Evolutionary conservation across 2,797 vertebrate species (phyloP), one percentile per base, ranked within the genome.

Genomic region (Poecilia velifera): DNA sequence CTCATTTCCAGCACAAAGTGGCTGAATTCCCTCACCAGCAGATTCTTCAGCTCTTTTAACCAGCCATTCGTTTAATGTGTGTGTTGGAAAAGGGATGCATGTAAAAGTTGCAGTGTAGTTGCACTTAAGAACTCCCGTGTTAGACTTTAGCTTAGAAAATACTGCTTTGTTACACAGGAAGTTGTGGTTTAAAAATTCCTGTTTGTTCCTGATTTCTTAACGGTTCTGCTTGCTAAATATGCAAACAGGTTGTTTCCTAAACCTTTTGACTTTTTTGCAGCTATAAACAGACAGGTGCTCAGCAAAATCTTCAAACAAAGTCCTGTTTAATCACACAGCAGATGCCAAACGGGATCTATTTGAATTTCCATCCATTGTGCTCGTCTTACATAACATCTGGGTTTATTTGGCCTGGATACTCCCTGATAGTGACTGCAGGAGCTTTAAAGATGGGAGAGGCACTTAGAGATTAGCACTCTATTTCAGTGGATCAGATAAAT

Each of bases 331-430:
- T 70, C 3, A 3, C 39, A 43, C 66, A 25, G 66, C 66, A 25
- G 66, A 70, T 70, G 36, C 22, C 39, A 43, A 43, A 43, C 4
- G 4, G 36, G 66, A 43, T 80, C 77, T 74, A 59, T 72, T 13
- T 39, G 43, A 70, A 31, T 70, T 36, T 4, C 34, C 39, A 9
- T 55, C 22, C 10, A 0, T 68, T 16, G 14, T 6, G 31, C 45
- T 55, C 49, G 45, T 80, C 68, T 86, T 82, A 55, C 28, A 5
- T 79, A 83, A 85, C 76, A 18, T 1, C 9, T 6, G 25, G 22
- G 74, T 46, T 68, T 5, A 74, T 82, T 59, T 5, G 20, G 18
- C 41, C 28, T 7, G 4, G 18, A 16, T 22, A 36, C 53, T 49
- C 55, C 55, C 53, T 34, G 31, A 76, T 72, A 81, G 43, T 62